A percentile compares a stretch with the other conserved stretches of the same genome.
These are phyloP conservation scores for Lycaena phlaeas DNA, from an alignment of 2,888 invertebrate genomes.

Conservation along the genomic window DNA sequence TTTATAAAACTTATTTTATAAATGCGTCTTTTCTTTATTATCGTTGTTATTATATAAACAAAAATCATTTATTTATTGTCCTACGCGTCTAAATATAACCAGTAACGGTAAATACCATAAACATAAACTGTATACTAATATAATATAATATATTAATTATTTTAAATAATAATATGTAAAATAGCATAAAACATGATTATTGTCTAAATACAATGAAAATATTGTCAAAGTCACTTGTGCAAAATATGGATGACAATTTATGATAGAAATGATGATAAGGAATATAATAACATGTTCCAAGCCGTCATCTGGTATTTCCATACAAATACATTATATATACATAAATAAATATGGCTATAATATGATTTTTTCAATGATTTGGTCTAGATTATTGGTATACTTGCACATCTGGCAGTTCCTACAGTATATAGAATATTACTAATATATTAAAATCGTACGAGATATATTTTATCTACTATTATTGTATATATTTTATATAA, in stretches of 20 bases:
- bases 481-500: slow-evolving; percentile 16
- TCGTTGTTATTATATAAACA: no score
- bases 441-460: slow-evolving; percentile 15
- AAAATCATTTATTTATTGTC: no score
- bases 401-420: slow-evolving; percentile 30
- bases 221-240: slow-evolving; percentile 61
- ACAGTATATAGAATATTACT: slow-evolving; percentile 31
- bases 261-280: slow-evolving; percentile 7
- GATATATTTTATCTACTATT: slow-evolving; percentile 13
- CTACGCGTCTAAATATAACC: no score
- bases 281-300: slow-evolving; percentile 8
- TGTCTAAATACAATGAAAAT: slow-evolving; percentile 32
- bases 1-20: no score
- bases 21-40: no score
- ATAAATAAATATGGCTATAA: slow-evolving; percentile 20
- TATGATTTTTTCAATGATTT: slow-evolving; percentile 3
- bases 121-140: no score
- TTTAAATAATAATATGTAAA: background rate
- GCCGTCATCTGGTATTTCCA: background rate
- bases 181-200: slow-evolving; percentile 18
- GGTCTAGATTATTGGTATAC: no score
- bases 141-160: no score
- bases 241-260: slow-evolving; percentile 18
- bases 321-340: slow-evolving; percentile 11
- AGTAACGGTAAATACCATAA: no score